Conservation (phyloP, 2,113 vertebrate species). For the Oophaga pumilio region DNA sequence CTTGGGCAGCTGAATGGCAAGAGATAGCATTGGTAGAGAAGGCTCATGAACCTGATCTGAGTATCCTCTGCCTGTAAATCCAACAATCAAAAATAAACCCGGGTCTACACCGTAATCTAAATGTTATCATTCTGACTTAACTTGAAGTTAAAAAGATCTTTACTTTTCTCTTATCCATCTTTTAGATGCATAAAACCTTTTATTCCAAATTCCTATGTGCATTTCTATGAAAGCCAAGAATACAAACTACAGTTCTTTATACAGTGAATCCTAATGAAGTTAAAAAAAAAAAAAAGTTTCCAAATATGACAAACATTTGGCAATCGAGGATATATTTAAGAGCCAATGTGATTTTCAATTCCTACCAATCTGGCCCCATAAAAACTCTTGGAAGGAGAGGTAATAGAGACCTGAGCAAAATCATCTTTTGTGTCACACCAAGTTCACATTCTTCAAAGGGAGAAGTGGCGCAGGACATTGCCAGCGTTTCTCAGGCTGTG, state of each 20-base stretch:
- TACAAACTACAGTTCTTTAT: not conserved
- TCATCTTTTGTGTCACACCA: constrained; percentile 40
- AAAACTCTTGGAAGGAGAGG: constrained; percentile 47
- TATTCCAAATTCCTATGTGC: not conserved
- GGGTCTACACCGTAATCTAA: not conserved
- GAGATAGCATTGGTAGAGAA: not conserved
- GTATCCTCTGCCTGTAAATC: not conserved
- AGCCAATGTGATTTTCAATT: constrained; percentile 45
- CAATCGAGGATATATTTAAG: not conserved
- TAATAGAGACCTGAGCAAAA: constrained; percentile 52
- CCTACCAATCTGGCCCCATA: constrained; percentile 40
- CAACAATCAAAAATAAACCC: not conserved
- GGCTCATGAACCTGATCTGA: not conserved
- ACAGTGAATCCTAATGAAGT: constrained; percentile 30
- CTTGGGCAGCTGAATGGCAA: not conserved
- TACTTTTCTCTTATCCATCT: not conserved
- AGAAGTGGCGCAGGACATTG: not conserved
- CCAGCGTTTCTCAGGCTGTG: constrained; percentile 21
- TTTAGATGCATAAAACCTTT: not conserved
- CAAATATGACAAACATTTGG: constrained; percentile 43
- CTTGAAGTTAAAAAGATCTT: not conserved
- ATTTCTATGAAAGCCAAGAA: not conserved
- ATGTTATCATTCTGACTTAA: no score
- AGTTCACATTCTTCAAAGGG: constrained; percentile 50
- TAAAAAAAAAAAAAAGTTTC: constrained; percentile 25